A percentile compares a stretch with the other conserved stretches of the same genome.
These are phyloP conservation scores for Parnassius orleans DNA, from an alignment of 2,888 invertebrate species.

Conservation along the genomic window DNA sequence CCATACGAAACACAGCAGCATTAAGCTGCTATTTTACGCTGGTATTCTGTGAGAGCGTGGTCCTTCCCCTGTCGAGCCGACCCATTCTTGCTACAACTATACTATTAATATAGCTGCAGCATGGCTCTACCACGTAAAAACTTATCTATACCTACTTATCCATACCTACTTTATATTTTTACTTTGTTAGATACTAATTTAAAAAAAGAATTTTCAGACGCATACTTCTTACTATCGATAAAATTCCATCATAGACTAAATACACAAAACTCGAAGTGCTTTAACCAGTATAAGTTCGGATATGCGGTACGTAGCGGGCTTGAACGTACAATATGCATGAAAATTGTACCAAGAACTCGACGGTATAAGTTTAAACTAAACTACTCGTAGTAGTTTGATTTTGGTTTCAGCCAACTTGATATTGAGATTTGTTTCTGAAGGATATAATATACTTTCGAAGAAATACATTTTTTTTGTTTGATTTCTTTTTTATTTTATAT, in stretches of 20 bases:
- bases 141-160: no score
- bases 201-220: no score
- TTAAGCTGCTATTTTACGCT: no score
- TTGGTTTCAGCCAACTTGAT: constrained; percentile 35
- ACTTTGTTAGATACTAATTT: no score
- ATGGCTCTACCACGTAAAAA: no score
- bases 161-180: no score
- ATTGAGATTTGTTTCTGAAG: constrained; percentile 10
- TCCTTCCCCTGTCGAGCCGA: no score
- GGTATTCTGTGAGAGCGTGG: no score
- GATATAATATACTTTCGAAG: constrained; percentile 2
- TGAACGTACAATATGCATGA: constrained; percentile 7
- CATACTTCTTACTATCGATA: background rate
- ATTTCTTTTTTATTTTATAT: background rate
- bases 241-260: background rate
- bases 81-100: no score
- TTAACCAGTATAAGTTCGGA: constrained; percentile 1
- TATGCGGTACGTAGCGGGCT: background rate
- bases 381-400: constrained; percentile 23
- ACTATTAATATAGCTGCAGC: no score
- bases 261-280: background rate
- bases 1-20: no score
- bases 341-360: constrained; percentile 17
- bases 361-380: constrained; percentile 24
- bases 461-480: background rate